A percentile compares a stretch with the other conserved stretches of the same genome.
These are phyloP conservation scores for Lichenostomus cassidix DNA, from an alignment of 2,113 vertebrate species.

Conservation along the genomic window DNA sequence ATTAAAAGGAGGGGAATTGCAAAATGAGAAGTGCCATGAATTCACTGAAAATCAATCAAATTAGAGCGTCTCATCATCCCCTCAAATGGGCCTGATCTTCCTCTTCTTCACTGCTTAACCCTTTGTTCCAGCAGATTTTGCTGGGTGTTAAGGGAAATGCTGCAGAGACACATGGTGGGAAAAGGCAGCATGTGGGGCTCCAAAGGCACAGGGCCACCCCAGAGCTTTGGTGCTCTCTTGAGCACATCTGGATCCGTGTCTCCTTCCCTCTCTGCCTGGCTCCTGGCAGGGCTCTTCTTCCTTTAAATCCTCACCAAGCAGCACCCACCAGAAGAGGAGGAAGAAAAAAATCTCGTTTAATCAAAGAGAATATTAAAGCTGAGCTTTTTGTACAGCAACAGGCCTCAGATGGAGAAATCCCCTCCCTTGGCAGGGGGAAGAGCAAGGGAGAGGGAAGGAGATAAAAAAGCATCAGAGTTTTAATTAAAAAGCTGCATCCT, in stretches of 20 bases:
- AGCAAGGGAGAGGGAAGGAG: background rate
- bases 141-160: background rate
- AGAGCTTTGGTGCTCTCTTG: background rate
- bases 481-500: slow-evolving; percentile 66
- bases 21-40: slow-evolving; percentile 54
- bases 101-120: background rate
- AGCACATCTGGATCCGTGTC: rapidly evolving
- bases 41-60: slow-evolving; percentile 57
- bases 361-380: slow-evolving; percentile 51
- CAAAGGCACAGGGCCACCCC: background rate
- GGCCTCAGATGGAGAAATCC: slow-evolving; percentile 37
- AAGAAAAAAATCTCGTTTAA: slow-evolving; percentile 27
- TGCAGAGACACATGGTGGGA: rapidly evolving
- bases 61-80: background rate
- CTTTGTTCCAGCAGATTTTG: background rate
- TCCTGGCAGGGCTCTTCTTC: background rate
- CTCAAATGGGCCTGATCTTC: background rate
- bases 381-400: background rate
- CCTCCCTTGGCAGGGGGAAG: background rate
- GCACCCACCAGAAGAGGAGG: background rate
- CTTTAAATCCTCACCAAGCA: slow-evolving; percentile 10
- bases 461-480: slow-evolving; percentile 50
- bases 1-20: slow-evolving; percentile 59
- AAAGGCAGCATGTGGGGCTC: background rate
- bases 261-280: background rate